A percentile compares a stretch with the other conserved stretches of the same genome.
Evolutionary conservation across 2,113 vertebrate genomes (phyloP).

Genomic region (Apodemus sylvaticus): DNA sequence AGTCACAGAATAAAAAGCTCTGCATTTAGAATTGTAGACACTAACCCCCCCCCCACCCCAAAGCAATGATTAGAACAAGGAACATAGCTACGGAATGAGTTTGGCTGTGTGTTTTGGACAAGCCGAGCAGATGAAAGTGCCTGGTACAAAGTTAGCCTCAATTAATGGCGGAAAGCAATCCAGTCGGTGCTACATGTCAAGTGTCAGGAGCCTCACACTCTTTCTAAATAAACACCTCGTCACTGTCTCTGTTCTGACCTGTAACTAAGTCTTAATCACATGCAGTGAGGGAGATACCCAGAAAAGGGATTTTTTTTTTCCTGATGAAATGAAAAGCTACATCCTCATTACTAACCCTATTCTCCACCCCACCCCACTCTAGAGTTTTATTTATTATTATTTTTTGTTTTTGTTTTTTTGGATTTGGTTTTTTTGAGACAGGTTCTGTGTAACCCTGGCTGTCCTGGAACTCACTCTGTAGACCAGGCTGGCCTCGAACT

Average conservation of each 20-base stretch:
- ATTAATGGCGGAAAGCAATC: neutral
- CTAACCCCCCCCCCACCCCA: neutral
- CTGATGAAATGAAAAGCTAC: conserved; percentile 23
- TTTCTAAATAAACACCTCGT: neutral
- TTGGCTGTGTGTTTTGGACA: conserved; percentile 12
- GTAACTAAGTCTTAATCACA: neutral
- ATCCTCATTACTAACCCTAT: neutral
- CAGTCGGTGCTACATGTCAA: neutral
- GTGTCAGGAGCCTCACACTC: neutral
- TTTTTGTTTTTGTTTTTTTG: too few relatives aligned
- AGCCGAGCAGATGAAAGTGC: conserved; percentile 18
- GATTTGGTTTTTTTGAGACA: too few relatives aligned
- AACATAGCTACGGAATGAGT: neutral
- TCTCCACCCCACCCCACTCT: neutral
- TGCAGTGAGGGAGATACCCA: neutral
- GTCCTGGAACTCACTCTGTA: too few relatives aligned
- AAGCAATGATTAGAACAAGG: conserved; percentile 1
- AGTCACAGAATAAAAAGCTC: conserved; percentile 12
- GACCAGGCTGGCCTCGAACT: too few relatives aligned
- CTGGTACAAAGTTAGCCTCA: conserved; percentile 11
- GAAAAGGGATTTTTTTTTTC: neutral
- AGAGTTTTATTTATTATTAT: too few relatives aligned
- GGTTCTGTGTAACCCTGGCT: too few relatives aligned
- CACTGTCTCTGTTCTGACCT: conserved; percentile 28
- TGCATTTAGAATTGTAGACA: conserved; percentile 35